Conservation (phyloP, 2,888 invertebrate species). For the Ormia ochracea region DNA sequence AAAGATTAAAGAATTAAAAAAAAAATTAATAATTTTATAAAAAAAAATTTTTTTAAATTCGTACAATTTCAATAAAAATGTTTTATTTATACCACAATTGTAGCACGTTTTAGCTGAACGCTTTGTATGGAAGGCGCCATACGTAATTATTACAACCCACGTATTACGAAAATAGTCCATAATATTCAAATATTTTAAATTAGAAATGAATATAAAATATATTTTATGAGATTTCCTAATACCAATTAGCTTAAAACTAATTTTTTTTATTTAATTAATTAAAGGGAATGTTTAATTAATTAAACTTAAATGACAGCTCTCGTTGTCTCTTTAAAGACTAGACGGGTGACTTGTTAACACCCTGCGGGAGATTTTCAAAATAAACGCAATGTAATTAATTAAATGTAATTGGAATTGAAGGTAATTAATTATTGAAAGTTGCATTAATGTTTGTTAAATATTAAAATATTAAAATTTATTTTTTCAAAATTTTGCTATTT, state of each 20-base stretch:
- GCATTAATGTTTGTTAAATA: neutral
- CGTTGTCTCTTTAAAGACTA: neutral
- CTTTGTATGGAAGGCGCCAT: too few species aligned
- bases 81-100: too few species aligned
- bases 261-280: conserved; percentile 26
- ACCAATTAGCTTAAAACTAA: neutral
- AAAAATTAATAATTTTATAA: too few species aligned
- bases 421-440: neutral
- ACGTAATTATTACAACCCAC: too few species aligned
- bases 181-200: neutral
- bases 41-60: too few species aligned
- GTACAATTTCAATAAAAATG: too few species aligned
- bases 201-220: neutral
- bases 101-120: too few species aligned
- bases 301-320: conserved; percentile 17
- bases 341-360: neutral
- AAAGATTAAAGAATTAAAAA: too few species aligned
- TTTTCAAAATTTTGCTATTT: too few species aligned
- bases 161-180: neutral
- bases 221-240: neutral
- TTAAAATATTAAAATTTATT: too few species aligned
- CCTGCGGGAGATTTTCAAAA: neutral
- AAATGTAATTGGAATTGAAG: too few species aligned
- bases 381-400: neutral
- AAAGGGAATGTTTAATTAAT: conserved; percentile 37